Evolutionary conservation across 2,888 invertebrate genomes (phyloP).

Genomic region (Aricia artaxerxes): DNA sequence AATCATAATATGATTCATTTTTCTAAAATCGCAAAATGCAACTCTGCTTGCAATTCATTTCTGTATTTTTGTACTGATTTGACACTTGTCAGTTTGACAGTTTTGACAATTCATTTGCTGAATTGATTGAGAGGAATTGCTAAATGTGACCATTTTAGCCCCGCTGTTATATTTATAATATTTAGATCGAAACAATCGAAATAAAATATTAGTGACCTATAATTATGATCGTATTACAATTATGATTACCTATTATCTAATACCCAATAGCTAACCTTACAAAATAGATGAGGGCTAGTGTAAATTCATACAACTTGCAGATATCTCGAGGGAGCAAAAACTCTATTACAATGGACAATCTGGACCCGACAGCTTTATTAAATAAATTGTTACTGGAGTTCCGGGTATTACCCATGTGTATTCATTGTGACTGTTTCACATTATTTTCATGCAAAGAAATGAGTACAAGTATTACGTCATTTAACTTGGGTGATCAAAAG

Average conservation of each 20-base stretch:
- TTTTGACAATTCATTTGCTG: too few relatives aligned
- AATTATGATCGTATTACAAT: too few relatives aligned
- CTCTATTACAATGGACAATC: constrained; percentile 84
- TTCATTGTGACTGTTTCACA: neutral
- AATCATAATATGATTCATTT: too few relatives aligned
- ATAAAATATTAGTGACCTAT: too few relatives aligned
- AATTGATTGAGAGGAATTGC: too few relatives aligned
- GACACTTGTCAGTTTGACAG: too few relatives aligned
- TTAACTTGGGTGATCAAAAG: neutral
- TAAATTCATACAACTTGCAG: constrained; percentile 49
- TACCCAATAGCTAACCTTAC: neutral
- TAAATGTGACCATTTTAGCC: too few relatives aligned
- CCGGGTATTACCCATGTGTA: constrained; percentile 8
- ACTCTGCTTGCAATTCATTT: too few relatives aligned
- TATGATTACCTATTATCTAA: neutral
- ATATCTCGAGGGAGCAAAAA: constrained; percentile 72
- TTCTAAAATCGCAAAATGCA: too few relatives aligned
- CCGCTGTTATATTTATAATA: too few relatives aligned
- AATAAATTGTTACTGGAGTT: constrained; percentile 7
- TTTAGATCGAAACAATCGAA: too few relatives aligned
- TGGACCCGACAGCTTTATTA: constrained; percentile 84
- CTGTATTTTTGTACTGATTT: too few relatives aligned
- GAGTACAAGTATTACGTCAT: neutral
- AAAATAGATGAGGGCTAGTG: neutral
- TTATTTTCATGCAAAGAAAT: neutral